Conservation (phyloP, 92 coral and sea anemone species). For the Actinernus sp. region DNA sequence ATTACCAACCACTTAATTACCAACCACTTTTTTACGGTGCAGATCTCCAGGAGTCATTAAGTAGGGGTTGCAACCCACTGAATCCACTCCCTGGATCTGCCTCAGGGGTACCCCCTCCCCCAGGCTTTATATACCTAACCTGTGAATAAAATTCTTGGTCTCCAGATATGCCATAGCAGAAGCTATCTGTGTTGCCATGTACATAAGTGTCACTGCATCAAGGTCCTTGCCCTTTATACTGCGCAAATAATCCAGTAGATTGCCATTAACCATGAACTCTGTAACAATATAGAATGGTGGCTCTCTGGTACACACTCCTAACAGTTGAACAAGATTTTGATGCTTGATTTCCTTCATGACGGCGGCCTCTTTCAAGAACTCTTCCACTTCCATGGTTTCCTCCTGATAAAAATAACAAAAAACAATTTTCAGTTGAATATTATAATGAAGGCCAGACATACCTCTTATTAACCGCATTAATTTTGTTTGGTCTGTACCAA, state of each 20-base stretch:
- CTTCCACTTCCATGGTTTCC: slow-evolving; percentile 99
- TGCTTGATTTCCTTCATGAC: slow-evolving; percentile 95
- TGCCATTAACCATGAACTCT: slow-evolving; percentile 95
- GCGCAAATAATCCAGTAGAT: slow-evolving; percentile 91
- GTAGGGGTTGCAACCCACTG: too few relatives aligned
- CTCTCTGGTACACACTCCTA: slow-evolving; percentile 97
- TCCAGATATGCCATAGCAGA: slow-evolving; percentile 96
- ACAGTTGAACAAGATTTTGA: slow-evolving; percentile 86
- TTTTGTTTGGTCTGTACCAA: too few relatives aligned
- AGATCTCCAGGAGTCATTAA: too few relatives aligned
- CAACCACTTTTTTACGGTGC: too few relatives aligned
- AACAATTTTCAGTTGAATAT: too few relatives aligned
- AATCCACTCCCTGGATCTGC: too few relatives aligned
- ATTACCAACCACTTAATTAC: too few relatives aligned
- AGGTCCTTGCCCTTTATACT: slow-evolving; percentile 86
- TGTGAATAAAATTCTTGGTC: slow-evolving; percentile 93
- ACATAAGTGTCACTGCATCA: slow-evolving; percentile 93
- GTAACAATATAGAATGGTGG: slow-evolving; percentile 97
- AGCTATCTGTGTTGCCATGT: slow-evolving; percentile 94
- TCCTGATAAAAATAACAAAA: slow-evolving; percentile 58
- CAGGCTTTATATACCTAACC: too few relatives aligned
- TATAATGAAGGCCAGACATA: neutral
- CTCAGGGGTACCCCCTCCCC: too few relatives aligned
- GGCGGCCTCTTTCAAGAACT: slow-evolving; percentile 92
- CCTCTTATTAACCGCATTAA: too few relatives aligned